Evolutionary conservation across 1,140 invertebrate species (phyloP).

Genomic region (Bradysia coprophila): DNA sequence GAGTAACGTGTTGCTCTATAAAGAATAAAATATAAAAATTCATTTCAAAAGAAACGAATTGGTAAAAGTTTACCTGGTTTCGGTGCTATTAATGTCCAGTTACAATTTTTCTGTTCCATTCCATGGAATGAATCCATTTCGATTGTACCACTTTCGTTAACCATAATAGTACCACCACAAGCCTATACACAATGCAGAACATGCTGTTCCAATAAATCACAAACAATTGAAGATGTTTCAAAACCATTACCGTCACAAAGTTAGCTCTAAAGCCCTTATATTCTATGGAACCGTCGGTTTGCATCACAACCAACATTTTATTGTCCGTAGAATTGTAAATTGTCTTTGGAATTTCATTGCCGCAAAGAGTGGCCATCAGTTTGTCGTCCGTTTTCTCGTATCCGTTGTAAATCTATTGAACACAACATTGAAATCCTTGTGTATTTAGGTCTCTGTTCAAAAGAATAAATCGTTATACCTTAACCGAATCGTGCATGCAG

Average conservation of each 20-base stretch:
- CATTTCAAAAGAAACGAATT: no score
- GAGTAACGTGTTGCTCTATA: no score
- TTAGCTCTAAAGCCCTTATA: neutral
- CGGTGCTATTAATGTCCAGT: slow-evolving; percentile 19
- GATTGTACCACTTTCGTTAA: no score
- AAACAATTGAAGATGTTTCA: slow-evolving; percentile 22
- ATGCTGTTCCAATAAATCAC: no score
- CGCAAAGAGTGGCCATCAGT: neutral
- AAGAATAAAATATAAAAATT: no score
- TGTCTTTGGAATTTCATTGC: neutral
- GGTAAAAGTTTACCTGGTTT: slow-evolving; percentile 25
- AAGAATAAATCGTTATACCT: no score
- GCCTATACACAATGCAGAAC: slow-evolving; percentile 30
- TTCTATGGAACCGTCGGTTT: neutral
- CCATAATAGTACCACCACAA: no score
- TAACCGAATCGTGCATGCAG: neutral
- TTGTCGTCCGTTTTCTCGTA: neutral
- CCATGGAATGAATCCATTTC: no score
- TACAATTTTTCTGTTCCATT: no score
- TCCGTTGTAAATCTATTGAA: neutral
- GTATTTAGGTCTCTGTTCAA: no score
- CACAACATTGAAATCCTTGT: no score
- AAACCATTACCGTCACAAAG: neutral
- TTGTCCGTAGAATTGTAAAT: neutral
- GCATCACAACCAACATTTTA: neutral